Percentiles rank a stretch among this genome's conserved stretches.
These are phyloP conservation scores for Limnodromus scolopaceus DNA, from an alignment of 2,797 vertebrate genomes.

Conservation along the genomic window DNA sequence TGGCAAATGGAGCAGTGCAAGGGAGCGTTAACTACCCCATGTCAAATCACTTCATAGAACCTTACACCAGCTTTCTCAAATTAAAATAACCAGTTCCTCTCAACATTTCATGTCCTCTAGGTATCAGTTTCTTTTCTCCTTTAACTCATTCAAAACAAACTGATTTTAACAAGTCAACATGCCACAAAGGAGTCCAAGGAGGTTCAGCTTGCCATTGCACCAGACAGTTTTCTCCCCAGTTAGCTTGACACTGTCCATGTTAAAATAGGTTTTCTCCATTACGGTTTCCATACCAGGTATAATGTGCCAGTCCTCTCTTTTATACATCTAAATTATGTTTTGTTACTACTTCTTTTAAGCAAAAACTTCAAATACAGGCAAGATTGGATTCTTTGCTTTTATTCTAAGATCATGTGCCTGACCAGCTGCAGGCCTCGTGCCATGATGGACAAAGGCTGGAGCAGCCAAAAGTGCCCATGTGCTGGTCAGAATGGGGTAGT, in stretches of 20 bases:
- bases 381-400: not conserved
- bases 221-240: not conserved
- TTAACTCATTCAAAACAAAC: not conserved
- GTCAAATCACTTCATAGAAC: not conserved
- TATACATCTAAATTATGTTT: not conserved
- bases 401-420: not conserved
- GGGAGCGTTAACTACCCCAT: not conserved
- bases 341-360: not conserved
- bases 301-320: not conserved
- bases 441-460: not conserved
- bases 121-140: not conserved
- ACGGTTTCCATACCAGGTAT: not conserved
- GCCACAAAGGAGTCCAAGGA: not conserved
- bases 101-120: not conserved
- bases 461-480: not conserved
- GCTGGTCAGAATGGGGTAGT: not conserved
- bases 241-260: not conserved
- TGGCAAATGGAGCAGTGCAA: not conserved
- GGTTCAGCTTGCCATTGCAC: not conserved
- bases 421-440: not conserved
- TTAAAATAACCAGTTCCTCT: not conserved
- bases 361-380: not conserved
- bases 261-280: not conserved
- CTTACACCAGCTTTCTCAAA: not conserved
- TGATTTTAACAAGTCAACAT: not conserved